Percentiles rank a stretch among this genome's conserved stretches.
phyloP scores from a whole-genome alignment of 2,113 vertebrate genomes.

The Dasyornis broadbenti region DNA sequence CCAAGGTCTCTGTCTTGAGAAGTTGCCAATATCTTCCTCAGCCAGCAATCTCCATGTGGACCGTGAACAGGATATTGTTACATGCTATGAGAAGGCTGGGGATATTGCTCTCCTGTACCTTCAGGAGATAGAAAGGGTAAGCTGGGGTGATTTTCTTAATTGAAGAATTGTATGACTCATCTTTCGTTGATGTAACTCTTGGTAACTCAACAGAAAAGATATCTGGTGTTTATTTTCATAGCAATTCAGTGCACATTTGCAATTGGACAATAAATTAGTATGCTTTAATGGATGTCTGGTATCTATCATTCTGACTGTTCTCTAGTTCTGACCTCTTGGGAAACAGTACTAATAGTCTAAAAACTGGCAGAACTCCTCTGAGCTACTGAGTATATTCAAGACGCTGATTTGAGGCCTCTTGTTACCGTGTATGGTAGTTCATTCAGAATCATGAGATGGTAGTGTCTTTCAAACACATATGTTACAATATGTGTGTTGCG shows the following conservation, averaged over 20 bases:
- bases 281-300: neutral
- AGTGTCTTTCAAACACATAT: neutral
- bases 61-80: slow-evolving; percentile 90
- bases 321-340: neutral
- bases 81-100: slow-evolving; percentile 95
- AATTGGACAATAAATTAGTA: neutral
- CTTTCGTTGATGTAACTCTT: neutral
- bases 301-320: neutral
- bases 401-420: neutral
- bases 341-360: neutral
- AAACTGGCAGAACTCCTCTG: neutral
- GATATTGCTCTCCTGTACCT: slow-evolving; percentile 96
- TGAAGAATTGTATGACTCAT: neutral
- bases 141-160: neutral
- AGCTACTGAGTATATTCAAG: neutral
- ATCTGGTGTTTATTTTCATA: neutral
- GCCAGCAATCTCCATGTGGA: slow-evolving; percentile 78
- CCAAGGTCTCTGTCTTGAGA: slow-evolving; percentile 95
- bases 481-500: neutral
- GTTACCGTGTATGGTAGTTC: neutral
- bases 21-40: slow-evolving; percentile 84
- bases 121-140: slow-evolving; percentile 95
- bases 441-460: neutral
- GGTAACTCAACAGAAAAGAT: neutral
- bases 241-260: neutral